phyloP scores from a whole-genome alignment of 1,140 invertebrate genomes.

The Stegodyphus dumicola region DNA sequence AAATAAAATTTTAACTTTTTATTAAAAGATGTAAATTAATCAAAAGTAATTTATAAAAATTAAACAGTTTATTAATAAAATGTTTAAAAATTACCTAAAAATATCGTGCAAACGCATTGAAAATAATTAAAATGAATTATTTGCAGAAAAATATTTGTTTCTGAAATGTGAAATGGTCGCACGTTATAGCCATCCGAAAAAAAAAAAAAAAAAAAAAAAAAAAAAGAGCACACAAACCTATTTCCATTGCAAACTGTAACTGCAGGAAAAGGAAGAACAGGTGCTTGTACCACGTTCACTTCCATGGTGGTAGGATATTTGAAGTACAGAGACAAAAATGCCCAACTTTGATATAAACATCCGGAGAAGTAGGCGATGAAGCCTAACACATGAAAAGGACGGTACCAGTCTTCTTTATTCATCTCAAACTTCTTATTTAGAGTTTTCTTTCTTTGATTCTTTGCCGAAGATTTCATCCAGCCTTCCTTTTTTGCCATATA shows the following conservation, averaged over 20 bases:
- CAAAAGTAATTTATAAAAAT: no score
- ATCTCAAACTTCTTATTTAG: not conserved
- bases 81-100: no score
- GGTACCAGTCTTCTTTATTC: not conserved
- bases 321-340: slow-evolving; percentile 38
- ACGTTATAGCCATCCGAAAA: no score
- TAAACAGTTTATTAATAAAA: no score
- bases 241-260: slow-evolving; percentile 56
- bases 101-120: no score
- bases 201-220: no score
- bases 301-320: slow-evolving; percentile 56
- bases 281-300: slow-evolving; percentile 32
- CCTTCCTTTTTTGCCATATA: not conserved
- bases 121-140: no score
- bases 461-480: not conserved
- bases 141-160: no score
- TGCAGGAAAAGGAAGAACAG: slow-evolving; percentile 37
- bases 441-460: not conserved
- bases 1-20: no score
- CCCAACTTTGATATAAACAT: slow-evolving; percentile 42
- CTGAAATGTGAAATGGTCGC: no score
- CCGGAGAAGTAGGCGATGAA: slow-evolving; percentile 17
- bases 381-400: not conserved
- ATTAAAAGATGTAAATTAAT: no score
- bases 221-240: slow-evolving; percentile 7